Conservation (phyloP, 1,140 invertebrate genomes). For the Aphidius gifuensis region DNA sequence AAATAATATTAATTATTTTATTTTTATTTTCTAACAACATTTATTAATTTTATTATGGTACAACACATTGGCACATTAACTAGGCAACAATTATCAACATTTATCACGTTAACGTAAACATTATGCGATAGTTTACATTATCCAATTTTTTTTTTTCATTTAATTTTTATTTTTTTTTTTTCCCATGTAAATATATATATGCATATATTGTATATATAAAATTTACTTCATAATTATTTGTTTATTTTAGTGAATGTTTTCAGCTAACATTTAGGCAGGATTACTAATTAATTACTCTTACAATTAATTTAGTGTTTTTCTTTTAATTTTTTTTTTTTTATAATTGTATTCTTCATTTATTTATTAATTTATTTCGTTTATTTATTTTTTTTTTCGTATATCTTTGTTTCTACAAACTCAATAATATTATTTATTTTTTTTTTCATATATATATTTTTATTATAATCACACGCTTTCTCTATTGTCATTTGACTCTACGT, state of each 20-base stretch:
- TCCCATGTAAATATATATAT: constrained; percentile 33
- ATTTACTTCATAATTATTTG: constrained; percentile 24
- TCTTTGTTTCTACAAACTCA: no score
- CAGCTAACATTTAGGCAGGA: constrained; percentile 28
- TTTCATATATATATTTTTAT: background rate
- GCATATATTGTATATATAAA: constrained; percentile 30
- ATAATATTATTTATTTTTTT: background rate
- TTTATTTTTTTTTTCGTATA: no score
- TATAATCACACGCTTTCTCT: constrained; percentile 1
- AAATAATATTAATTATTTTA: background rate
- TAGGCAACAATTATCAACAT: constrained; percentile 48
- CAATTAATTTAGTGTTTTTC: background rate
- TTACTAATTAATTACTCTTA: background rate
- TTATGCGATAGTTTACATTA: constrained; percentile 30
- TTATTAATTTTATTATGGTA: constrained; percentile 41
- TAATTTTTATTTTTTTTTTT: constrained; percentile 19
- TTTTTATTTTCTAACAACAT: constrained; percentile 36
- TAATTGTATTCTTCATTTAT: background rate
- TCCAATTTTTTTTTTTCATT: constrained; percentile 27
- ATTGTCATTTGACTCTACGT: constrained; percentile 9
- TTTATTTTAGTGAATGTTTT: background rate
- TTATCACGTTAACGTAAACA: constrained; percentile 41
- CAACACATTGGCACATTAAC: constrained; percentile 45
- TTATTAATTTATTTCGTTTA: no score
- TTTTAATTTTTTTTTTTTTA: background rate